Evolutionary conservation across 2,888 invertebrate species (phyloP), one percentile per base, ranked within the genome.

Genomic region (Invenusta paracnida): DNA sequence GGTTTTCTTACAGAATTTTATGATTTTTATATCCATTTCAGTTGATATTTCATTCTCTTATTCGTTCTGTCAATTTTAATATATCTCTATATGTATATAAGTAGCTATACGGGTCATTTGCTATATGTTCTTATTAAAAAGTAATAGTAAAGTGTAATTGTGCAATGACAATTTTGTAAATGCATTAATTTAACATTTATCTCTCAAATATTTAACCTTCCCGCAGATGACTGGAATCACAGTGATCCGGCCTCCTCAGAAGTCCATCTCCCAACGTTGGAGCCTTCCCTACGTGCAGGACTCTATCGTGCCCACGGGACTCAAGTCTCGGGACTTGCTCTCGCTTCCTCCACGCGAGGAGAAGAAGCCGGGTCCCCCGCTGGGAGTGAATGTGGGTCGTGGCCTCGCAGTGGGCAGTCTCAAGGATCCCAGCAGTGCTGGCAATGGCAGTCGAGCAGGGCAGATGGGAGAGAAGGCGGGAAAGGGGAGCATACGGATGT

Each of bases 301-400:
- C 13, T 89, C 89, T 28, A 91, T 91, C 81, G 88, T 91, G 31
- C 91, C 91, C 29, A 88, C 88, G 1, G 91, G 91, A 29, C 89
- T 91, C 23, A 86, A 86, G 13, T 89, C 88, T 0, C 86, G 89
- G 25, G 91, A 91, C 87, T 89, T 91, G 5, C 89, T 89, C 13
- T 89, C 90, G 0, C 88, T 91, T 27, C 91, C 91, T 0, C 88
- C 91, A 0, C 88, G 88, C 66, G 91, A 91, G 86, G 89, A 87
- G 85, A 90, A 90, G 88, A 89, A 87, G n/a, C 88, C 89, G 11
- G 91, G 91, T 11, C 90, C 90, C 2, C 87, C 85, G 84, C 90
- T 91, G 88, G 91, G 91, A 2, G 90, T 89, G 1, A 90, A 88
- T 86, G 89, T 90, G 11, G 91, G 91, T 17, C 89, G 89, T 86